Evolutionary conservation across 2,888 invertebrate genomes (phyloP), one percentile per base, ranked within the genome.

Genomic region (Abrostola tripartita): DNA sequence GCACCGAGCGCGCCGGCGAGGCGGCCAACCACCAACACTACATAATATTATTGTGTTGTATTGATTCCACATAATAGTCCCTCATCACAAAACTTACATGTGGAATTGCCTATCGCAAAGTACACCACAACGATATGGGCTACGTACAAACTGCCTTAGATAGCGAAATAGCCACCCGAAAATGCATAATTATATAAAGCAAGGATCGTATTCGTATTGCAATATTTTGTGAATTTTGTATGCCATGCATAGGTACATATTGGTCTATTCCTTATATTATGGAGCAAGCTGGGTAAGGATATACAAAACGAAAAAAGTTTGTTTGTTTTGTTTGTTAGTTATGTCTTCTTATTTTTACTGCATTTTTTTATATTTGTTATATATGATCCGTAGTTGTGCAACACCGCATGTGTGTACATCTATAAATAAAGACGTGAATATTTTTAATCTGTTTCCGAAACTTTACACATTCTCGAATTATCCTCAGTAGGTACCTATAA

Each of bases 21-120:
- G 47, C 61, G 61, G 61, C 76, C 24, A 52, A 9, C 52, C 61
- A 62, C 59, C 57, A 49, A 51, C 58, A 61, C 67, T 47, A 67
- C 52, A 47, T 59, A 40, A 67, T 59, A 71, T 67, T 67, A 58
- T 71, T 51, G 50, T 53, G 37, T 44, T 63, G 24, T 71, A 75
- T 74, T 40, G 61, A 67, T 74, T 66, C 38, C 47, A 49, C 50
- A 67, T 55, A 62, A 63, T 55, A 42, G 60, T 56, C n/a, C 37
- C 9, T 7, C 38, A 12, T 38, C n/a, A 52, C 52, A 55, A 66
- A 38, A 24, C 36, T 52, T 10, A 54, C 24, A 50, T 52, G 24
- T 35, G 12, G 37, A 37, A 37, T 52, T 41, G 8, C 41, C 47
- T 58, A 57, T 55, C 9, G 8, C 36, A 47, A 44, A 35, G 7